Conservation (phyloP, 1,140 invertebrate genomes). For the Drosophila pectinifera region DNA sequence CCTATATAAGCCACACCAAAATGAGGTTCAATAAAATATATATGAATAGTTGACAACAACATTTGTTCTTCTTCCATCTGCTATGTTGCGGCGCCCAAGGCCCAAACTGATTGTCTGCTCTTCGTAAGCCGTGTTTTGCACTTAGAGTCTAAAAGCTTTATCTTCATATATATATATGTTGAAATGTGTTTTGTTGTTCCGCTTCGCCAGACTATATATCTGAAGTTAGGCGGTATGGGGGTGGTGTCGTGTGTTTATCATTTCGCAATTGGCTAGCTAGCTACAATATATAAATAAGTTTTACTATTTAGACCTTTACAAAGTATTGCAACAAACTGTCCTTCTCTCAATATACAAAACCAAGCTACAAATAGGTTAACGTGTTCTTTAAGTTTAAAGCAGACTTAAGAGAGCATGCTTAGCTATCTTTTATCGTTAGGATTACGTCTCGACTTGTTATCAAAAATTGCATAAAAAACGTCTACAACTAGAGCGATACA, state of each 20-base stretch:
- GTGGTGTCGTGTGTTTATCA: conserved; percentile 18
- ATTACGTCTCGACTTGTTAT: conserved; percentile 59
- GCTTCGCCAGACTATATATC: conserved; percentile 6
- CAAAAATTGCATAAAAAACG: conserved; percentile 72
- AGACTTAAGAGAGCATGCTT: conserved; percentile 57
- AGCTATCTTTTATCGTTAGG: conserved; percentile 67
- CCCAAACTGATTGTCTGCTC: conserved; percentile 72
- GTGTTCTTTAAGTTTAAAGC: conserved; percentile 71
- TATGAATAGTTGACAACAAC: conserved; percentile 35
- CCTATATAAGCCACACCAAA: conserved; percentile 45
- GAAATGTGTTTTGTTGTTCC: conserved; percentile 25
- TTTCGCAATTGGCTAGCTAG: conserved; percentile 75
- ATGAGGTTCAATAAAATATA: conserved; percentile 32
- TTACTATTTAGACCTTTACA: conserved; percentile 76
- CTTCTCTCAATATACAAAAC: conserved; percentile 59
- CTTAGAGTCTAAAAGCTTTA: conserved; percentile 70
- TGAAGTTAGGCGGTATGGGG: conserved; percentile 12
- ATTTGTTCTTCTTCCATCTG: conserved; percentile 10
- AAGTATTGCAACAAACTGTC: conserved; percentile 74
- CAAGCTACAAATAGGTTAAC: conserved; percentile 79
- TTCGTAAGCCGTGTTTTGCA: conserved; percentile 50
- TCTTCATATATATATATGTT: conserved; percentile 21
- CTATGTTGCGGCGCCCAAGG: conserved; percentile 15
- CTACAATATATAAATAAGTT: conserved; percentile 69
- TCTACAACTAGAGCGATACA: conserved; percentile 62